phyloP scores from a whole-genome alignment of 2,113 vertebrate species.

The Anthoscopus minutus region DNA sequence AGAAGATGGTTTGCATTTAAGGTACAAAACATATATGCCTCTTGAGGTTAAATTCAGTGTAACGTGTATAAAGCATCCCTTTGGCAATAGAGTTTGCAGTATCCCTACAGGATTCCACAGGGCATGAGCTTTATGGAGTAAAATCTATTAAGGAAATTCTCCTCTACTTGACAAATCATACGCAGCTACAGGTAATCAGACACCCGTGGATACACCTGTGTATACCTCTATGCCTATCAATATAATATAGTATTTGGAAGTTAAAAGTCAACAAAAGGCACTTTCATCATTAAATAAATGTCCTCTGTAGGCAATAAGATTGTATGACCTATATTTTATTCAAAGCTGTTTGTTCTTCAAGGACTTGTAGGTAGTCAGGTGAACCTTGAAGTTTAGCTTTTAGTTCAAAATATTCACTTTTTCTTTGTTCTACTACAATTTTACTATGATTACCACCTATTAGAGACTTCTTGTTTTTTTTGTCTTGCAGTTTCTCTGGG shows the following conservation, averaged over 20 bases:
- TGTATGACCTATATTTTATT: conserved; percentile 84
- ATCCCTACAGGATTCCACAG: conserved; percentile 74
- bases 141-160: conserved; percentile 71
- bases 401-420: conserved; percentile 97
- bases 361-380: conserved; percentile 98
- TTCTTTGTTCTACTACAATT: conserved; percentile 96
- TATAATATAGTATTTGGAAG: conserved; percentile 88
- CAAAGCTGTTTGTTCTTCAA: conserved; percentile 97
- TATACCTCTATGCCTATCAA: conserved; percentile 84
- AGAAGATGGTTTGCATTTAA: conserved; percentile 71
- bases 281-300: conserved; percentile 89
- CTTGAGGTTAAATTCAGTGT: conserved; percentile 82
- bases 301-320: conserved; percentile 71
- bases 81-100: conserved; percentile 80
- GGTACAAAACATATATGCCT: conserved; percentile 80
- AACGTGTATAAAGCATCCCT: conserved; percentile 78
- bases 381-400: conserved; percentile 97
- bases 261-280: conserved; percentile 90
- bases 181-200: conserved; percentile 69
- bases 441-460: conserved; percentile 98
- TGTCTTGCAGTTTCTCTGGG: conserved; percentile 95
- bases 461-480: conserved; percentile 93
- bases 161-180: conserved; percentile 66
- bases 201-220: conserved; percentile 74
- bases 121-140: conserved; percentile 69